Evolutionary conservation across 1,140 invertebrate species (phyloP).

Genomic region (Sipha flava): DNA sequence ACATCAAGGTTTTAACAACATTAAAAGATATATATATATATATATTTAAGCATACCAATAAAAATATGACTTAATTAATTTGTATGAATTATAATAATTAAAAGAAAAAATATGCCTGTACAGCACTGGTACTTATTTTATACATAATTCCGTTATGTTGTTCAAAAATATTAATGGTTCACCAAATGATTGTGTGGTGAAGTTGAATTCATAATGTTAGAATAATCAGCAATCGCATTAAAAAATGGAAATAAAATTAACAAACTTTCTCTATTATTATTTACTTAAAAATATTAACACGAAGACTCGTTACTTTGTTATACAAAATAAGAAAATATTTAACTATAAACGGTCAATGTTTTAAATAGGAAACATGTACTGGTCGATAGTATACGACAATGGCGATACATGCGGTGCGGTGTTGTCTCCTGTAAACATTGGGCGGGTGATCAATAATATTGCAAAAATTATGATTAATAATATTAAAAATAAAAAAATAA

Average conservation of each 20-base stretch:
- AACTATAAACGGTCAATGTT: not conserved
- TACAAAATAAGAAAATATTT: not conserved
- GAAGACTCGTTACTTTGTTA: not conserved
- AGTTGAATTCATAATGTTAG: not conserved
- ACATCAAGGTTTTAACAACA: not conserved
- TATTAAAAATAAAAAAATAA: not conserved
- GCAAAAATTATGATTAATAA: too few relatives aligned
- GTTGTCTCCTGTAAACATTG: not conserved
- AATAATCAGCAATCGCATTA: not conserved
- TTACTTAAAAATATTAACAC: not conserved
- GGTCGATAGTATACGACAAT: too few relatives aligned
- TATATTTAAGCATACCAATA: not conserved
- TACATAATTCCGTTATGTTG: not conserved
- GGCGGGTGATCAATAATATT: not conserved
- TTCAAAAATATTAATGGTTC: not conserved
- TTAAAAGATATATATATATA: not conserved
- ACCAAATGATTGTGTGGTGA: not conserved
- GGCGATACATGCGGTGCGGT: not conserved
- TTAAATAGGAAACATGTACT: not conserved
- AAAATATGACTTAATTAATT: not conserved
- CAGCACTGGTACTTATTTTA: too few relatives aligned
- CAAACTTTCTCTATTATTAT: not conserved
- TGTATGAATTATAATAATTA: not conserved
- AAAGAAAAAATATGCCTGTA: too few relatives aligned
- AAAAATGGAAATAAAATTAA: not conserved